Base-by-base conservation (phyloP, 1,140 invertebrate species). In the Heterodera carotae region DNA sequence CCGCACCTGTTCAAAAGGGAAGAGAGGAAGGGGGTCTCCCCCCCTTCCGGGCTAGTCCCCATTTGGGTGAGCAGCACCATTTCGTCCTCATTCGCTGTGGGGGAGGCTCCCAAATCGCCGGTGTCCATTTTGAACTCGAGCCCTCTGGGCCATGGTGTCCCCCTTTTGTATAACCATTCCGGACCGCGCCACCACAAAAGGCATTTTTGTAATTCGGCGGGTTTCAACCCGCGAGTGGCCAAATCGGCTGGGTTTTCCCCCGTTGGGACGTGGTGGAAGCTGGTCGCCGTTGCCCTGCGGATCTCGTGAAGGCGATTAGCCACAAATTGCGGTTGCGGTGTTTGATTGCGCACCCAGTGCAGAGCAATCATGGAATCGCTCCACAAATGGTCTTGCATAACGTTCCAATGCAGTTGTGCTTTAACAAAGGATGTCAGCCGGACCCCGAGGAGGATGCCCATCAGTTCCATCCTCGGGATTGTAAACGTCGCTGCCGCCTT, bases 381-480 rank as follows among this genome's bases (percentile, higher is more conserved):
- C 81, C 81, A 82, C 22, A 80, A 27, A 33, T 66, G 36, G 0
- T 48, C 27, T 22, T 27, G 15, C 8, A 18, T 6, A 39, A 39
- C 10, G 4, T 4, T 4, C 10, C 36, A 10, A 10, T 39, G 36
- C 36, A 39, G 36, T 39, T 39, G 36, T 10, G 36, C 36, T 39
- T 39, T 39, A 10, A 39, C 36, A 10, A 39, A 39, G 4, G 29
- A 6, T 27, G 29, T 3, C 22, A 79, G 31, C 12, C 29, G 15
- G 34, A 6, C 34, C 1, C 68, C 81, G n/a, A 81, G 43, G 10
- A 73, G 34, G 5, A 69, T 3, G 22, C 62, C 77, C 36, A 82
- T 5, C 60, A 82, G 64, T 69, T 82, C 81, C 2, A 81, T n/a
- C 25, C 78, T 36, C 18, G 81, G 81, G 67, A 82, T 82, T 1